phyloP scores from a whole-genome alignment of 2,797 vertebrate species.

The Labroides dimidiatus region DNA sequence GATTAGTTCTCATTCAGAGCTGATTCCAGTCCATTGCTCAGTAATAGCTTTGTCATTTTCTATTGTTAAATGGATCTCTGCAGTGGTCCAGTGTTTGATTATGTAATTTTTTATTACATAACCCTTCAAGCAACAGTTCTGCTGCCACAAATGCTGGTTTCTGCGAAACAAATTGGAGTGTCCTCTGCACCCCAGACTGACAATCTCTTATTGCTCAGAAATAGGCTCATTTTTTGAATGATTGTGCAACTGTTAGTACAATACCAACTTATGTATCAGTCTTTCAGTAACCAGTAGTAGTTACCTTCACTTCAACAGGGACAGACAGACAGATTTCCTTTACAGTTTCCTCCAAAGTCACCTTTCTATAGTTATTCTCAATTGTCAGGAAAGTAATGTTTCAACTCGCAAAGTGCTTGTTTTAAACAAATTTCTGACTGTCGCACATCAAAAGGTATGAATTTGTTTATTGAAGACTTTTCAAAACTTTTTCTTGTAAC shows the following conservation, averaged over 20 bases:
- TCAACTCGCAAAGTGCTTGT: slow-evolving; percentile 9
- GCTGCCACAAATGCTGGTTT: slow-evolving; percentile 12
- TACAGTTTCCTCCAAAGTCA: slow-evolving; percentile 16
- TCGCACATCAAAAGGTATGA: slow-evolving; percentile 17
- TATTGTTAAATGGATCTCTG: slow-evolving; percentile 28
- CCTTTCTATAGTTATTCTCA: slow-evolving; percentile 35
- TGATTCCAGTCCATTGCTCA: slow-evolving; percentile 38
- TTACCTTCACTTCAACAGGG: not conserved
- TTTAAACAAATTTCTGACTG: slow-evolving; percentile 10
- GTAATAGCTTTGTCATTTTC: slow-evolving; percentile 41
- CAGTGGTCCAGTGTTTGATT: slow-evolving; percentile 50
- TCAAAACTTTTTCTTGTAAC: not conserved
- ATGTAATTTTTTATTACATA: slow-evolving; percentile 52
- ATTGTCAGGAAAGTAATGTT: slow-evolving; percentile 14
- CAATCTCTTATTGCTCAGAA: slow-evolving; percentile 16
- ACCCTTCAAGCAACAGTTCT: slow-evolving; percentile 29
- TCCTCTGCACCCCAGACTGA: slow-evolving; percentile 16
- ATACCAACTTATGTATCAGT: not conserved
- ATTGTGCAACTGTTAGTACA: not conserved
- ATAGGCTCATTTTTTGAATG: slow-evolving; percentile 5
- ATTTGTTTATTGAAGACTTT: not conserved
- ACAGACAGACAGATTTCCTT: slow-evolving; percentile 10
- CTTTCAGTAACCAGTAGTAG: not conserved
- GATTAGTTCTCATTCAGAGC: slow-evolving; percentile 19
- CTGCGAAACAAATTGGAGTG: slow-evolving; percentile 29